phyloP scores from a whole-genome alignment of 30 jellyfish, hydroid and myxozoan species.

The Nemopilema nomurai region DNA sequence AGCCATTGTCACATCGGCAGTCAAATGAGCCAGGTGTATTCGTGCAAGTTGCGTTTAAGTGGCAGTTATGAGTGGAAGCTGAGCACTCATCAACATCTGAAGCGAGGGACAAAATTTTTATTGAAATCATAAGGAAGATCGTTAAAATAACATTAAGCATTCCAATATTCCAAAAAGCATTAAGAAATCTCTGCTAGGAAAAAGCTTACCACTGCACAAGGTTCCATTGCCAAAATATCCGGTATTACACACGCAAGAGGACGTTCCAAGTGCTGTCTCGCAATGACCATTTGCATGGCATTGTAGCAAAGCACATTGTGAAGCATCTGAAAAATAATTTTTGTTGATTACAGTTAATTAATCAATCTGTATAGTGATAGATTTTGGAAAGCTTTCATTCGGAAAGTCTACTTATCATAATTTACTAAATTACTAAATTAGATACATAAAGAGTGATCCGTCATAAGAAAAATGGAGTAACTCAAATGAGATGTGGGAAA shows the following conservation, averaged over 20 bases:
- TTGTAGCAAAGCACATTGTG: neutral
- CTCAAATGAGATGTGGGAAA: no score
- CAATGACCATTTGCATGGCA: neutral
- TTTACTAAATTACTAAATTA: no score
- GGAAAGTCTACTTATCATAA: no score
- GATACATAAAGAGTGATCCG: no score
- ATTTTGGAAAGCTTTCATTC: no score
- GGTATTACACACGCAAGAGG: neutral
- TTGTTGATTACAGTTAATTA: no score
- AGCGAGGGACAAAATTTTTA: neutral
- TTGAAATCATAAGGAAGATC: neutral
- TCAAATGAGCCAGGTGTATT: neutral
- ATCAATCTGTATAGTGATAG: no score
- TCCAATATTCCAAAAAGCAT: no score
- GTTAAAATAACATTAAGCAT: neutral
- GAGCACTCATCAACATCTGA: constrained; percentile 8
- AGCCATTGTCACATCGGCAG: neutral
- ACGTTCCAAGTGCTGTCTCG: neutral
- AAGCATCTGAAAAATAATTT: neutral
- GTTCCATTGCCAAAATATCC: neutral
- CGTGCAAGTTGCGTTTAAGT: neutral
- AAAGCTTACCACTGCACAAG: neutral
- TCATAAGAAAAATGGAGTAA: no score
- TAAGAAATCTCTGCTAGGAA: no score
- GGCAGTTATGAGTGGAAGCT: neutral